Evolutionary conservation across 2,888 invertebrate genomes (phyloP), one percentile per base, ranked within the genome.

Genomic region (Drosophila ezoana): DNA sequence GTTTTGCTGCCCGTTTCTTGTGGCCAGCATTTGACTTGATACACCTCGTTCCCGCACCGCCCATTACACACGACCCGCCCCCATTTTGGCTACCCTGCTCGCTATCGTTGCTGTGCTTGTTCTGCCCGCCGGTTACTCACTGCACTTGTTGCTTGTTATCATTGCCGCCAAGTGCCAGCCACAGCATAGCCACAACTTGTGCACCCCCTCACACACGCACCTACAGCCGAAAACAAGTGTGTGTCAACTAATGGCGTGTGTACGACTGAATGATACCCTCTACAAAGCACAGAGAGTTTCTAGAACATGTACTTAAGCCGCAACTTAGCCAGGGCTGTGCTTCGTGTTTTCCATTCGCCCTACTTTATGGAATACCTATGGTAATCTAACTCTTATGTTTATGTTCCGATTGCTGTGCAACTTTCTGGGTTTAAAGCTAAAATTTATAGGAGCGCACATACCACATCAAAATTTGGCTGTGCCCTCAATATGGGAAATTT

Each of bases 111-210:
- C 48, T 63, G 59, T 57, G 52, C 53, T 59, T 56, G 59, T 53
- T 47, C 66, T 54, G 66, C 45, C 66, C 61, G 47, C 53, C 37
- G 61, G 68, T 56, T 64, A 72, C 78, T 87, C 59, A 53, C 69
- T 63, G 75, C 57, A 75, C 76, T 76, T 88, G 89, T 88, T 88
- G 82, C 87, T 67, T 61, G 64, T 45, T 81, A 67, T 72, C 77
- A 62, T 59, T 66, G 77, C 58, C 79, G 56, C 76, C 75, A 79
- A 76, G 65, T 79, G 71, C 64, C 61, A 64, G 56, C 71, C 62
- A 52, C 61, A 76, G 57, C 62, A 33, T 44, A 57, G 35, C 77
- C 77, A 51, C 59, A 64, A 41, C 57, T 53, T 69, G 49, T 41
- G 37, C 44, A 44, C 41, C 18, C 8, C 13, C 54, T 9, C 5